Conservation (phyloP, 2,113 vertebrate species). For the Taxidea taxus region DNA sequence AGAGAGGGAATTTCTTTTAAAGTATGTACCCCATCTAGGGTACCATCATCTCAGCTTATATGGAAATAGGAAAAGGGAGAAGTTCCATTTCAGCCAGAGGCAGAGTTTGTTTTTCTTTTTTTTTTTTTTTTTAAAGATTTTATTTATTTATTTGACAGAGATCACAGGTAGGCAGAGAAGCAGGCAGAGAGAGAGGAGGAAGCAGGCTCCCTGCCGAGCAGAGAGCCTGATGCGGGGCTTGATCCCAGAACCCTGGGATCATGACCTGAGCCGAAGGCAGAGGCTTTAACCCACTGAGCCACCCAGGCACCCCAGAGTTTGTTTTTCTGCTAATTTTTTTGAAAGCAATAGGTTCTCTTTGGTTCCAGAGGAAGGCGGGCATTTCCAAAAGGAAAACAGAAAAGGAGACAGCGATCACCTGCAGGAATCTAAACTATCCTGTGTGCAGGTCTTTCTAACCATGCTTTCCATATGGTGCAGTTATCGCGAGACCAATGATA, state of each 20-base stretch:
- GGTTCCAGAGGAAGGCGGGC: neutral
- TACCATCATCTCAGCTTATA: neutral
- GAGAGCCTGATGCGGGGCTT: no score
- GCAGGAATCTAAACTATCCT: neutral
- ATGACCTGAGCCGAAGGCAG: no score
- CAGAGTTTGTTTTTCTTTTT: neutral
- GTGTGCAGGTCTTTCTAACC: neutral
- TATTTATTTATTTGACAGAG: no score
- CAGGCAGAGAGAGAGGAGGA: no score
- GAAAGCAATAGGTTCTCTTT: neutral
- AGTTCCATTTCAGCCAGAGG: neutral
- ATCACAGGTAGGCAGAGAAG: no score
- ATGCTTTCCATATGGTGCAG: neutral
- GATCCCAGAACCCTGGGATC: no score
- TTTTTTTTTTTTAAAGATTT: no score
- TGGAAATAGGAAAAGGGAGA: neutral
- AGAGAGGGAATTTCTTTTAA: conserved; percentile 6
- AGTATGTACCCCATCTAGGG: neutral
- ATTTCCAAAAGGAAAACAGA: neutral
- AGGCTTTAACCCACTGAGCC: no score
- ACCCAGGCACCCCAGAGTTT: no score
- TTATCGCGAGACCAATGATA: neutral
- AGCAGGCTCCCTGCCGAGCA: no score
- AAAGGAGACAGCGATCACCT: neutral
- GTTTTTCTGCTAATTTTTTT: conserved; percentile 19